These are phyloP conservation scores for Plumapathes pennacea DNA, from an alignment of 92 coral and sea anemone species.

Conservation along the genomic window DNA sequence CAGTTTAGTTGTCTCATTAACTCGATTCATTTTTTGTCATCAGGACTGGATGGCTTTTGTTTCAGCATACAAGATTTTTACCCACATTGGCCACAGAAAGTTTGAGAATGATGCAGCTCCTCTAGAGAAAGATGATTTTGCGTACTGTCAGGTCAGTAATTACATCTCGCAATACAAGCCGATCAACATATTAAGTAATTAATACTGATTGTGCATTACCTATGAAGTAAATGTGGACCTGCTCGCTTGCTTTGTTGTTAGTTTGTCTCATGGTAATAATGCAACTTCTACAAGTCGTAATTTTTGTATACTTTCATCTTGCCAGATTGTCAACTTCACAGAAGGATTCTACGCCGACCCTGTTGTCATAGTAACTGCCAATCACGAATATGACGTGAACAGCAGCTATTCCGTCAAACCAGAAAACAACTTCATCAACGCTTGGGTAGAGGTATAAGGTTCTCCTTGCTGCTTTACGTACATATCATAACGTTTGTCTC, in stretches of 20 bases:
- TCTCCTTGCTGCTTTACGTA: too few species aligned
- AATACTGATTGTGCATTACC: too few species aligned
- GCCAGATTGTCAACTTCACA: slow-evolving; percentile 54
- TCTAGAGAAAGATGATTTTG: slow-evolving; percentile 6
- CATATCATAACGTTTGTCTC: too few species aligned
- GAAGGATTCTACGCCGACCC: slow-evolving; percentile 48
- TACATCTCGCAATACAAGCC: too few species aligned
- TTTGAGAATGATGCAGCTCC: slow-evolving; percentile 21
- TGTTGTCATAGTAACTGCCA: slow-evolving; percentile 49
- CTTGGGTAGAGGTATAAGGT: slow-evolving; percentile 51
- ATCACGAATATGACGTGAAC: slow-evolving; percentile 32
- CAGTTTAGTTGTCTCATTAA: too few species aligned
- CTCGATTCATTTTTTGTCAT: too few species aligned
- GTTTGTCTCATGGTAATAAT: too few species aligned
- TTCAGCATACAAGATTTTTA: not conserved
- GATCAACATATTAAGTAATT: too few species aligned
- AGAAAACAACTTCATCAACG: slow-evolving; percentile 34
- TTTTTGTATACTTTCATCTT: too few species aligned
- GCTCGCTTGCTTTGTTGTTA: too few species aligned
- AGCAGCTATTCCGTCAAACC: slow-evolving; percentile 40
- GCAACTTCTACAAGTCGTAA: too few species aligned
- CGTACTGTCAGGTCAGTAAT: slow-evolving; percentile 30
- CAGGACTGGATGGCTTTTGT: slow-evolving; percentile 30
- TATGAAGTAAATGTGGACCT: too few species aligned
- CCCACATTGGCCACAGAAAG: slow-evolving; percentile 6